phyloP scores from a whole-genome alignment of 2,113 vertebrate genomes.

The Tympanuchus pallidicinctus region DNA sequence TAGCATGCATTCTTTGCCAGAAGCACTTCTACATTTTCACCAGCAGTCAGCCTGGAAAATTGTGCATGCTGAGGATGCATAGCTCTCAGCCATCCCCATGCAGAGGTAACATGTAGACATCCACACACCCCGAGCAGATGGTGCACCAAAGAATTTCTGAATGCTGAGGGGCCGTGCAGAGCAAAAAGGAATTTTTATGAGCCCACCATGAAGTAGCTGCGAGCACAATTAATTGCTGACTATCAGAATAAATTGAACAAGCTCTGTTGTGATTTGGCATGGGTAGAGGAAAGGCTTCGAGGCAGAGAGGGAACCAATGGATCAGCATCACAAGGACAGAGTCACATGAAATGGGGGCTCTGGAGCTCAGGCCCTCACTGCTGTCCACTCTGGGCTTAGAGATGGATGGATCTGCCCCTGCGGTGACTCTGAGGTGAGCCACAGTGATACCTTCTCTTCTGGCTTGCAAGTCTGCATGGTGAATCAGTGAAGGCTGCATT shows the following conservation, averaged over 20 bases:
- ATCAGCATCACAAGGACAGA: neutral
- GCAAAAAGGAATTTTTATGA: slow-evolving; percentile 58
- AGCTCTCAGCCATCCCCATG: neutral
- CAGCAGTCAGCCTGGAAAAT: neutral
- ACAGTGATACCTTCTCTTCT: neutral
- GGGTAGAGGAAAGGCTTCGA: neutral
- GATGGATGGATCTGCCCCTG: neutral
- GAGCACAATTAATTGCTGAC: slow-evolving; percentile 61
- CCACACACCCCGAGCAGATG: slow-evolving; percentile 63
- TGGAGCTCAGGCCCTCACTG: accelerated
- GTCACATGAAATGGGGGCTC: neutral
- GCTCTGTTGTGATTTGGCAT: neutral
- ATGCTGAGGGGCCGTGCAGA: slow-evolving; percentile 23
- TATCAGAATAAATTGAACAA: slow-evolving; percentile 34
- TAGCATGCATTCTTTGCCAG: neutral
- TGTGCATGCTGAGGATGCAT: neutral
- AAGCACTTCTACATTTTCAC: neutral
- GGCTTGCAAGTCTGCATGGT: neutral
- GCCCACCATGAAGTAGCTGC: slow-evolving; percentile 37
- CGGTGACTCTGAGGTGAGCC: neutral
- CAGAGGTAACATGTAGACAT: slow-evolving; percentile 49
- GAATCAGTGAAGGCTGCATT: neutral
- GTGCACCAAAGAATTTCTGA: slow-evolving; percentile 27
- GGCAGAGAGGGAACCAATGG: neutral
- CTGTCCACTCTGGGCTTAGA: neutral